Percentiles rank a stretch among this genome's conserved stretches.
Evolutionary conservation across 1,140 invertebrate genomes (phyloP).

Genomic region (Chrysomallon squamiferum): DNA sequence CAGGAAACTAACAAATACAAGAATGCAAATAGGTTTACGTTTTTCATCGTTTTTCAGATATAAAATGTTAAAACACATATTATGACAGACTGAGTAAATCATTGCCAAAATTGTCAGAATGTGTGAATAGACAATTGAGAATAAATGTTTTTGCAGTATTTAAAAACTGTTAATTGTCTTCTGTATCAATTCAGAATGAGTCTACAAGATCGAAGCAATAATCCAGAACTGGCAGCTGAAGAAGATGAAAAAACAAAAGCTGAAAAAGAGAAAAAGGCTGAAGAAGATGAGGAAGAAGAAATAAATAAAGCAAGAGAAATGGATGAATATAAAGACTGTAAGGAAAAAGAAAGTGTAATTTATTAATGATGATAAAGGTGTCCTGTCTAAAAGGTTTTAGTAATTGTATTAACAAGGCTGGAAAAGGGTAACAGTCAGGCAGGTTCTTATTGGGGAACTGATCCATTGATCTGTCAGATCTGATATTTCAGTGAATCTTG

Average conservation of each 20-base stretch:
- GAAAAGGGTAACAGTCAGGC: no score
- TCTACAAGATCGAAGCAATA: slow-evolving; percentile 47
- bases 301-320: slow-evolving; percentile 73
- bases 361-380: no score
- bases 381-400: no score
- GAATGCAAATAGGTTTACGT: background rate
- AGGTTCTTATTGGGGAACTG: no score
- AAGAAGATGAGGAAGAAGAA: slow-evolving; percentile 79
- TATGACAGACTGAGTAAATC: background rate
- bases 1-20: background rate
- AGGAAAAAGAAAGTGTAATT: no score
- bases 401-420: no score
- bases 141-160: no score
- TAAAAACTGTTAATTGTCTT: background rate
- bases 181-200: slow-evolving; percentile 15
- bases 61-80: background rate
- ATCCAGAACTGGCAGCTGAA: slow-evolving; percentile 44
- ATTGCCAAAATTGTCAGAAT: background rate
- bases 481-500: no score
- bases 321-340: slow-evolving; percentile 92
- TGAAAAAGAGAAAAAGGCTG: slow-evolving; percentile 71
- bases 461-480: no score
- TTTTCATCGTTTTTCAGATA: no score
- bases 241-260: slow-evolving; percentile 68
- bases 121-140: no score